Evolutionary conservation across 2,113 vertebrate species (phyloP).

Genomic region (Corydoras sp.): DNA sequence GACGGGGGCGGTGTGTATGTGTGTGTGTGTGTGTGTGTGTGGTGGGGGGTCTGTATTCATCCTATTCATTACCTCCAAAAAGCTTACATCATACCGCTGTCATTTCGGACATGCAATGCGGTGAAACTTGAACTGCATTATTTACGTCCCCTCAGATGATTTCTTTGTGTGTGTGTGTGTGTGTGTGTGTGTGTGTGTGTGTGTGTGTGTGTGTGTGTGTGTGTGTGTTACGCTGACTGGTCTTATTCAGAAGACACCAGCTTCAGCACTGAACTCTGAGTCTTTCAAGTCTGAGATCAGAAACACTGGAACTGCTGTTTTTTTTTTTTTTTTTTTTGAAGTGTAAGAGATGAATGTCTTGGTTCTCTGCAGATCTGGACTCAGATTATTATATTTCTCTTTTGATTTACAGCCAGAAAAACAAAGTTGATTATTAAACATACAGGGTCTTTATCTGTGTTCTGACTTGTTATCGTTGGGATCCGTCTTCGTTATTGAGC

Average conservation of each 20-base stretch:
- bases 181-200: too few species aligned
- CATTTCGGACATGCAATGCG: background rate
- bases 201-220: too few species aligned
- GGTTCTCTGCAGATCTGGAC: slow-evolving; percentile 1
- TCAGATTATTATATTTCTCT: slow-evolving; percentile 10
- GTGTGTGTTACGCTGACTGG: too few species aligned
- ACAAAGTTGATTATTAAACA: slow-evolving; percentile 3
- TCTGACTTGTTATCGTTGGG: too few species aligned
- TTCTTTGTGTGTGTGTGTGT: too few species aligned
- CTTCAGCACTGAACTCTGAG: background rate
- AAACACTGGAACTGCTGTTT: background rate
- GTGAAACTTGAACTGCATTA: background rate
- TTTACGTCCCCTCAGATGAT: too few species aligned
- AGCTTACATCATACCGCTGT: background rate
- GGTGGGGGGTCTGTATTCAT: too few species aligned
- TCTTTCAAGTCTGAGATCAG: slow-evolving; percentile 14
- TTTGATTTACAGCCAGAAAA: background rate
- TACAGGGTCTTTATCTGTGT: too few species aligned
- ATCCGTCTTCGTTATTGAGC: background rate
- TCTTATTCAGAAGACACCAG: background rate
- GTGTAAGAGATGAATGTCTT: slow-evolving; percentile 4
- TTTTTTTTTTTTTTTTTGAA: slow-evolving; percentile 9
- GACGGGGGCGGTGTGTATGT: too few species aligned
- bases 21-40: too few species aligned
- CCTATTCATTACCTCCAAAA: background rate